Evolutionary conservation across 2,888 invertebrate species (phyloP).

Genomic region (Agrochola macilenta): DNA sequence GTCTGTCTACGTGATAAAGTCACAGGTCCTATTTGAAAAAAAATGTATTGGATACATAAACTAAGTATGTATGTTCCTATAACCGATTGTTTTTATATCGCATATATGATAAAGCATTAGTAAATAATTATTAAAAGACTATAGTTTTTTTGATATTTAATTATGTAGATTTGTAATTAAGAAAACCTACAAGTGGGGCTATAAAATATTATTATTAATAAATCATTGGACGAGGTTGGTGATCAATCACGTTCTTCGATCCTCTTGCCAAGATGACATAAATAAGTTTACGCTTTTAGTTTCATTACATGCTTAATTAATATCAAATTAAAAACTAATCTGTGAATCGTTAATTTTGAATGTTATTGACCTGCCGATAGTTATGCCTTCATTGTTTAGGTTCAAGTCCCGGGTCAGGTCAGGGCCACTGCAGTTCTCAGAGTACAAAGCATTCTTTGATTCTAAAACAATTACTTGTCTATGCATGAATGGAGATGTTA

Average conservation of each 20-base stretch:
- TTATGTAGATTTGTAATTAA: conserved; percentile 28
- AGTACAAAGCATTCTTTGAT: conserved; percentile 49
- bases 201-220: not conserved
- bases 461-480: conserved; percentile 54
- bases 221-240: not conserved
- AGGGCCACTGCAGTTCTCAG: conserved; percentile 59
- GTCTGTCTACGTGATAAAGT: conserved; percentile 12
- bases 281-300: not conserved
- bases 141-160: not conserved
- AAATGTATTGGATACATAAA: conserved; percentile 29
- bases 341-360: conserved; percentile 48
- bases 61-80: conserved; percentile 8
- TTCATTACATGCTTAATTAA: conserved; percentile 48
- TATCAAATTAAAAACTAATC: conserved; percentile 51
- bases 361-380: conserved; percentile 62
- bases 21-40: conserved; percentile 53
- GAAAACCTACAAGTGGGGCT: conserved; percentile 9
- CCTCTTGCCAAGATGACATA: conserved; percentile 18
- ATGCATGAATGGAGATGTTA: conserved; percentile 56
- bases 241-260: not conserved
- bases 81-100: conserved; percentile 32
- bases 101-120: not conserved
- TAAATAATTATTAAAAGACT: conserved; percentile 22
- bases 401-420: conserved; percentile 63
- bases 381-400: conserved; percentile 61